Evolutionary conservation across 2,888 invertebrate genomes (phyloP).

Genomic region (Dilophus febrilis): DNA sequence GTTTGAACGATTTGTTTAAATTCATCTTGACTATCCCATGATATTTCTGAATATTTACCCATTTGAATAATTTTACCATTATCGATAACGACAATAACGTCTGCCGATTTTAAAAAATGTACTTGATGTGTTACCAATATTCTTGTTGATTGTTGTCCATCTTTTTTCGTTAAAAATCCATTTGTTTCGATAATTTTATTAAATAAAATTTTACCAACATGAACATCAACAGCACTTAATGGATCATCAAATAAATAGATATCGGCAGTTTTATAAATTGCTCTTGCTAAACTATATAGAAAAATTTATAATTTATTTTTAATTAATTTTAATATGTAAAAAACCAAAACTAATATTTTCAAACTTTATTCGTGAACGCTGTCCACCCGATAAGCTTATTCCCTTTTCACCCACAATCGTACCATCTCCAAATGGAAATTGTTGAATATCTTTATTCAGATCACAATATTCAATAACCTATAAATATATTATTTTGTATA

Average conservation of each 20-base stretch:
- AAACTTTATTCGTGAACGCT: conserved; percentile 48
- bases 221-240: conserved; percentile 58
- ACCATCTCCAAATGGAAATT: conserved; percentile 34
- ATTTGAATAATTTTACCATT: conserved; percentile 26
- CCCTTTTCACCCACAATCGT: conserved; percentile 47
- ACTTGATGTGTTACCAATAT: conserved; percentile 56
- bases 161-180: conserved; percentile 31
- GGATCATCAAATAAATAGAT: conserved; percentile 66
- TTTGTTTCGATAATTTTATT: conserved; percentile 44
- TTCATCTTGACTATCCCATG: no score
- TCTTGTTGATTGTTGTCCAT: conserved; percentile 42
- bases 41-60: conserved; percentile 27
- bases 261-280: conserved; percentile 54
- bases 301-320: neutral
- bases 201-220: conserved; percentile 59
- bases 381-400: conserved; percentile 54
- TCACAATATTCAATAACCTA: conserved; percentile 34
- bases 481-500: neutral
- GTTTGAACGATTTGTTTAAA: no score
- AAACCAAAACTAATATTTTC: neutral
- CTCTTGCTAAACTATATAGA: conserved; percentile 45
- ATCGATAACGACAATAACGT: conserved; percentile 37
- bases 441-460: conserved; percentile 44
- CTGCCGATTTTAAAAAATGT: conserved; percentile 40
- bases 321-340: no score